Evolutionary conservation across 1,140 invertebrate genomes (phyloP).

Genomic region (Tetramorium parvispinum): DNA sequence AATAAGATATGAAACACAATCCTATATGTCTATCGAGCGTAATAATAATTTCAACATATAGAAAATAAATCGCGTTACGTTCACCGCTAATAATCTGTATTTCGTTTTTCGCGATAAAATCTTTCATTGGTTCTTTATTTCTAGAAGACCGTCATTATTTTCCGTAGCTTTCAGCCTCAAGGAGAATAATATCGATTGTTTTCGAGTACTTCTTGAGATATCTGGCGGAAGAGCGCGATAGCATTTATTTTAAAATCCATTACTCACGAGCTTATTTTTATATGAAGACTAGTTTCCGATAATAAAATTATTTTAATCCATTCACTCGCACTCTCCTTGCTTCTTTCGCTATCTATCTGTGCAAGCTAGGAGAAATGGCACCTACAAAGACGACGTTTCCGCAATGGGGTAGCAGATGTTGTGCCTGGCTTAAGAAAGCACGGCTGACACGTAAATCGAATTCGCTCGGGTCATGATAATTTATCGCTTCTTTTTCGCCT

Average conservation of each 20-base stretch:
- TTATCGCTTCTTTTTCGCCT: constrained; percentile 63
- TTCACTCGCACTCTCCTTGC: neutral
- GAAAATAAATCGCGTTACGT: neutral
- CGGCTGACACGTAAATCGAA: constrained; percentile 61
- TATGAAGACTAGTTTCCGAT: neutral
- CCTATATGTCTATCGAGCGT: neutral
- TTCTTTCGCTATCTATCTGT: neutral
- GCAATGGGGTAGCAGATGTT: constrained; percentile 25
- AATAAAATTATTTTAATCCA: constrained; percentile 36
- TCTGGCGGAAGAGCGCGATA: neutral
- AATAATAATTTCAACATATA: neutral
- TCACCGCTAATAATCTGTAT: neutral
- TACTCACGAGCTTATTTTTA: constrained; percentile 14
- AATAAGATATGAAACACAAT: constrained; percentile 16
- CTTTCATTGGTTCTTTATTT: constrained; percentile 10
- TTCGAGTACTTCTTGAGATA: neutral
- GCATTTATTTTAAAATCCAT: constrained; percentile 36
- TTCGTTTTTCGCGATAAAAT: neutral
- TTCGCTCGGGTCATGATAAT: constrained; percentile 60
- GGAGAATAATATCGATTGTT: neutral
- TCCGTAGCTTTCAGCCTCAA: neutral
- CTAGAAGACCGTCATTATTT: neutral
- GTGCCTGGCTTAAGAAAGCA: constrained; percentile 35
- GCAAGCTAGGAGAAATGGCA: neutral
- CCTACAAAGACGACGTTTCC: constrained; percentile 35